A percentile compares a stretch with the other conserved stretches of the same genome.
Conservation (phyloP, 2,888 invertebrate genomes). For the Scelioninae gen. 1 region DNA sequence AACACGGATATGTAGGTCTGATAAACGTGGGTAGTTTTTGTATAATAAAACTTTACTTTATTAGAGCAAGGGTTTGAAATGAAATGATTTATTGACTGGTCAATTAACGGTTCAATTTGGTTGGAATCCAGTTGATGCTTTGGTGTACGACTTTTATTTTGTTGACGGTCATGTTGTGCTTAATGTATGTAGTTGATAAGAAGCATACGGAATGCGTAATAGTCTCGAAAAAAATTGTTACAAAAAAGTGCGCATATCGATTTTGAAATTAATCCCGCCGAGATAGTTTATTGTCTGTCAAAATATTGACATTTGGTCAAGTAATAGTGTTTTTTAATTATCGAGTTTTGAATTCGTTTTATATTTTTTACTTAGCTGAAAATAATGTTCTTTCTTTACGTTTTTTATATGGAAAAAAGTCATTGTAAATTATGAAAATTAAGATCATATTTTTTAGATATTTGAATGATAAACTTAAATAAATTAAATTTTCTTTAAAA, state of each 20-base stretch:
- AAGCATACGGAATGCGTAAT: constrained; percentile 26
- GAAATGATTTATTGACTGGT: constrained; percentile 67
- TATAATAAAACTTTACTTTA: constrained; percentile 46
- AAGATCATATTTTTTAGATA: too few relatives aligned
- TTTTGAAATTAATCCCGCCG: constrained; percentile 33
- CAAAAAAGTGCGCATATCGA: constrained; percentile 23
- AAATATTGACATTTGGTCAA: constrained; percentile 43
- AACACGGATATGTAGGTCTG: constrained; percentile 28
- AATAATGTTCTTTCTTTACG: too few relatives aligned
- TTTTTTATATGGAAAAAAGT: too few relatives aligned
- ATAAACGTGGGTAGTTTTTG: constrained; percentile 41
- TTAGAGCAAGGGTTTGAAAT: constrained; percentile 46
- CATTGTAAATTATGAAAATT: too few relatives aligned
- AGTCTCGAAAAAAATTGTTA: constrained; percentile 3
- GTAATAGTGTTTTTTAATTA: constrained; percentile 21
- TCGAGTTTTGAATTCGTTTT: background rate
- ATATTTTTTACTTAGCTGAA: too few relatives aligned
- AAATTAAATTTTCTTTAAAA: too few relatives aligned
- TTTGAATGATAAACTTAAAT: too few relatives aligned
- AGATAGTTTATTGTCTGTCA: constrained; percentile 40
- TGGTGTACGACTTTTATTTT: constrained; percentile 49
- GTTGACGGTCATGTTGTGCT: constrained; percentile 40
- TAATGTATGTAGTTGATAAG: constrained; percentile 34
- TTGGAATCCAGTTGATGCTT: constrained; percentile 63
- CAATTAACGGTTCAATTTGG: constrained; percentile 66